phyloP scores from a whole-genome alignment of 2,888 invertebrate genomes.

The Diloba caeruleocephala region DNA sequence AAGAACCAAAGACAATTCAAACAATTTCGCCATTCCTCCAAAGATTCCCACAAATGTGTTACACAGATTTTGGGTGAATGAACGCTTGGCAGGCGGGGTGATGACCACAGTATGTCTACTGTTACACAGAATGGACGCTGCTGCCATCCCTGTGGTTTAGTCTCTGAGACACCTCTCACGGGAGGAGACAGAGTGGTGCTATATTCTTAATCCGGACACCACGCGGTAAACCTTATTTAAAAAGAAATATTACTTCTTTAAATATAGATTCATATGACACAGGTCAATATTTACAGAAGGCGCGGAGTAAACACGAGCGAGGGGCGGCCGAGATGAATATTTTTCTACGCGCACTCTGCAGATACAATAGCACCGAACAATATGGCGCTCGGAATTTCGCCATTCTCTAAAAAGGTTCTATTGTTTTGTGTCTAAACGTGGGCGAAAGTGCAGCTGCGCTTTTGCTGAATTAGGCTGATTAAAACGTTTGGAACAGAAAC shows the following conservation, averaged over 20 bases:
- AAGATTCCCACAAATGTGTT: too few relatives aligned
- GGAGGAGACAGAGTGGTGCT: too few relatives aligned
- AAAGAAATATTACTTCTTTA: constrained; percentile 45
- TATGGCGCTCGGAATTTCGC: constrained; percentile 61
- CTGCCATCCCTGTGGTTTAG: too few relatives aligned
- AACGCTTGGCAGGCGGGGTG: too few relatives aligned
- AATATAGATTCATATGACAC: constrained; percentile 41
- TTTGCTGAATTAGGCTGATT: constrained; percentile 58
- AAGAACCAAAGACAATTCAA: constrained; percentile 1
- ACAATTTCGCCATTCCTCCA: constrained; percentile 2
- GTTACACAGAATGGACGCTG: too few relatives aligned
- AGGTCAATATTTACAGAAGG: constrained; percentile 51
- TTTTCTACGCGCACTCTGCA: constrained; percentile 55
- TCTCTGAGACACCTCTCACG: too few relatives aligned
- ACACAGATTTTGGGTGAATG: too few relatives aligned
- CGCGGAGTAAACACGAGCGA: constrained; percentile 47
- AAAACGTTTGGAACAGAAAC: constrained; percentile 26
- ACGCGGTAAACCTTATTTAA: constrained; percentile 20
- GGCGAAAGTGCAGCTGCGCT: constrained; percentile 58
- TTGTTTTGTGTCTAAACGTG: constrained; percentile 61
- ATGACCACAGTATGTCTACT: too few relatives aligned
- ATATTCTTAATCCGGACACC: too few relatives aligned
- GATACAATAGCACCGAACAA: constrained; percentile 63
- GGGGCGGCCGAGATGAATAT: constrained; percentile 60
- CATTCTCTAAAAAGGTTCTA: constrained; percentile 61